Conservation (phyloP, 2,888 invertebrate genomes). For the Morinoia aosen region DNA sequence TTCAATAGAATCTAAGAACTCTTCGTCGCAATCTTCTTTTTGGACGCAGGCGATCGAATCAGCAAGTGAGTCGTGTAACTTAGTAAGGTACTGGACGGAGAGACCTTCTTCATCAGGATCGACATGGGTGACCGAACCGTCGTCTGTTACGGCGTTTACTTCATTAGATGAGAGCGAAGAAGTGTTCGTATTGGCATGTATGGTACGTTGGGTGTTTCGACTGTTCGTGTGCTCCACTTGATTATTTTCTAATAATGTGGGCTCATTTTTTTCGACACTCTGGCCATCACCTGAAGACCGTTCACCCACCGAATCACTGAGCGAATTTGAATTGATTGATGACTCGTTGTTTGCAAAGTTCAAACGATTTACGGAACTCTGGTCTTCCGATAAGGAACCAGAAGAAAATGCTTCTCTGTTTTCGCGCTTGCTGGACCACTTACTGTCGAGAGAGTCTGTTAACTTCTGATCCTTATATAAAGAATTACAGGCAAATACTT, state of each 20-base stretch:
- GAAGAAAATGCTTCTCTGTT: background rate
- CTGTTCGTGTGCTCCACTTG: background rate
- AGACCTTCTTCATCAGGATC: conserved; percentile 19
- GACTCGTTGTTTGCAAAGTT: background rate
- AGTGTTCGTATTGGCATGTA: background rate
- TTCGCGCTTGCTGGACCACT: background rate
- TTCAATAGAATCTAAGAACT: conserved; percentile 38
- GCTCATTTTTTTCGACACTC: conserved; percentile 16
- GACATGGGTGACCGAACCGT: background rate
- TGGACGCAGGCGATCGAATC: background rate
- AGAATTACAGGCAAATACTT: background rate
- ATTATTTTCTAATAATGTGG: background rate
- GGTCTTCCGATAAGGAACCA: background rate
- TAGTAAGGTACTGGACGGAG: background rate
- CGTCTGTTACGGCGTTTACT: background rate
- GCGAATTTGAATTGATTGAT: background rate
- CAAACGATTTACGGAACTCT: background rate
- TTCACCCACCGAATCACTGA: background rate
- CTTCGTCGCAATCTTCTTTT: background rate
- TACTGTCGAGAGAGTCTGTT: background rate
- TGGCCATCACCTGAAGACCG: conserved; percentile 24
- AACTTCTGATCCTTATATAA: background rate
- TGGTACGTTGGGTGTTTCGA: no score
- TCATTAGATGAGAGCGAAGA: background rate
- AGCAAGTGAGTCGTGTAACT: conserved; percentile 1